Evolutionary conservation across 2,797 vertebrate species (phyloP).

Genomic region (Pipistrellus nathusii): DNA sequence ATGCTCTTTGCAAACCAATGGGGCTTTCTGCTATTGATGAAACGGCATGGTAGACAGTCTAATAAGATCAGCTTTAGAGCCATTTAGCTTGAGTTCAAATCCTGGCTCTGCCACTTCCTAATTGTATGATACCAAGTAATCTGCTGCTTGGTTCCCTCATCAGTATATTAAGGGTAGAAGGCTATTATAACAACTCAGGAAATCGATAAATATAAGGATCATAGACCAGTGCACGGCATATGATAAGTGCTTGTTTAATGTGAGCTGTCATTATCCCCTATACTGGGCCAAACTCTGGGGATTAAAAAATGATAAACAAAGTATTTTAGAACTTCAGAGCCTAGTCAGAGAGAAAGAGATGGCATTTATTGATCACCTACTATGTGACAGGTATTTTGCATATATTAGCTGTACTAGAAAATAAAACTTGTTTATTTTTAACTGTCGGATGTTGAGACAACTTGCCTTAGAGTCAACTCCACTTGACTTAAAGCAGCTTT

Average conservation of each 20-base stretch:
- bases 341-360: neutral
- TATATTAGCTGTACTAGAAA: neutral
- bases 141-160: neutral
- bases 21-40: neutral
- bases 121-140: neutral
- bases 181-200: conserved; percentile 13
- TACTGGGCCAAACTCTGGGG: neutral
- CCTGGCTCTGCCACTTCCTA: neutral
- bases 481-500: neutral
- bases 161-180: neutral
- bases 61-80: neutral
- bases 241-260: neutral
- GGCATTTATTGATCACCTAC: neutral
- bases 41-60: neutral
- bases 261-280: neutral
- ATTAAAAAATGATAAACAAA: neutral
- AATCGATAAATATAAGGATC: neutral
- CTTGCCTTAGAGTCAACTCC: neutral
- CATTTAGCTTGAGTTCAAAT: neutral
- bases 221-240: neutral
- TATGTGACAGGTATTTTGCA: neutral
- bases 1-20: neutral
- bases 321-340: neutral
- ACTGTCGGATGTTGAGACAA: neutral
- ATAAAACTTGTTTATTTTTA: neutral